Base-by-base conservation (phyloP, 2,113 vertebrate genomes). In the Oncorhynchus keta region DNA sequence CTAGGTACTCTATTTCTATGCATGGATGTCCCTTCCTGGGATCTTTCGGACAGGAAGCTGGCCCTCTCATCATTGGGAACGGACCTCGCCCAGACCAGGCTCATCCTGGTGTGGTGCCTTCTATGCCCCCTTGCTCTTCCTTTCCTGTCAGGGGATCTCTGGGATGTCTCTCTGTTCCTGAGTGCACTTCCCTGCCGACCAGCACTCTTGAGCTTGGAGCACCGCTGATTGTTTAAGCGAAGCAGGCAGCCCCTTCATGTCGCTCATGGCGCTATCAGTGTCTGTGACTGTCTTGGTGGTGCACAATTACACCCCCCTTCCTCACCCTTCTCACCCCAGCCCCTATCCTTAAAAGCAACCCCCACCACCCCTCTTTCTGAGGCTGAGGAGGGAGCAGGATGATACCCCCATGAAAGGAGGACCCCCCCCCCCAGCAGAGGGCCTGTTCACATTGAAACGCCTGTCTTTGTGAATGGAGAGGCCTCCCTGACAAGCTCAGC, bases 381-480 rank as follows among this genome's bases (percentile, higher is more conserved):
- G 76, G 55, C 75, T 77, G 79, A 76, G 35, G 32, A 76, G 83
- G 78, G 81, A 79, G 70, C 76, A 70, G 77, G 81, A 86, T 69
- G 68, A 78, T 84, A 80, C 73, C 39, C 39, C 12, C 64, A 81
- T 80, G 66, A 87, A 88, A 84, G 76, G 77, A 83, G 87, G 84
- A 11, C 39, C 70, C 85, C 84, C 84, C 39, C 70, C 85, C 84
- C 84, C 82, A 85, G 78, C 78, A 80, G 81, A 80, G 83, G 78
- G 79, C 62, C 75, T 5, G 85, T 90, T 87, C 86, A 78, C 87
- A 88, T 90, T 86, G 88, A 83, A 90, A 90, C 87, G 18, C 22
- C 75, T 72, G 79, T 81, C 81, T 83, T 81, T 89, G 77, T 90
- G 83, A 89, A 87, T 86, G 84, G 72, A 73, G 72, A 74, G 76